phyloP scores from a whole-genome alignment of 1,140 invertebrate genomes.

The Macrocentrus cingulum region DNA sequence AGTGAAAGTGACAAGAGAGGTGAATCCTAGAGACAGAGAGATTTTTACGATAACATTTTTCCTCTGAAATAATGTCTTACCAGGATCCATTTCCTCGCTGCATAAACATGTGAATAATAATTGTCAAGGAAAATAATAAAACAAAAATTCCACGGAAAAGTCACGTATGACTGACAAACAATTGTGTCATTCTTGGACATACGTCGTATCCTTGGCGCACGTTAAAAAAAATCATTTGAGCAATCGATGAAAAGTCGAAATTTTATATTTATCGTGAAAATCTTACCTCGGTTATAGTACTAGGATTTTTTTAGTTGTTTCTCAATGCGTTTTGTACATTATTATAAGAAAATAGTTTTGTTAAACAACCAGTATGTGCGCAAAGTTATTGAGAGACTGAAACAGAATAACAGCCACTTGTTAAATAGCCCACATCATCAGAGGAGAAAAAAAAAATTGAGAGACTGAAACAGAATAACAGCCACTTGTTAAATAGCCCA shows the following conservation, averaged over 20 bases:
- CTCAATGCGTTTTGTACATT: slow-evolving; percentile 11
- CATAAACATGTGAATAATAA: slow-evolving; percentile 30
- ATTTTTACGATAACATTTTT: slow-evolving; percentile 4
- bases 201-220: not conserved
- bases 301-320: not conserved
- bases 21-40: no score
- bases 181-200: slow-evolving; percentile 1
- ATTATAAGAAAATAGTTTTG: slow-evolving; percentile 14
- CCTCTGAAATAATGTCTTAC: slow-evolving; percentile 22
- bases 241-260: not conserved
- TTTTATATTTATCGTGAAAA: not conserved
- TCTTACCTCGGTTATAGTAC: not conserved
- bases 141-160: not conserved
- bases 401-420: slow-evolving; percentile 47
- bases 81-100: slow-evolving; percentile 33
- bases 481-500: slow-evolving; percentile 45
- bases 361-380: slow-evolving; percentile 38
- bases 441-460: slow-evolving; percentile 37
- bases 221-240: not conserved
- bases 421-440: slow-evolving; percentile 31
- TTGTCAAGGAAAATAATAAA: slow-evolving; percentile 1
- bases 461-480: slow-evolving; percentile 30
- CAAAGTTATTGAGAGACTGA: slow-evolving; percentile 37
- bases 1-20: no score
- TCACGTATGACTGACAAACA: slow-evolving; percentile 6